Base-by-base conservation (phyloP, 2,888 invertebrate species). In the Spilarctia lutea region DNA sequence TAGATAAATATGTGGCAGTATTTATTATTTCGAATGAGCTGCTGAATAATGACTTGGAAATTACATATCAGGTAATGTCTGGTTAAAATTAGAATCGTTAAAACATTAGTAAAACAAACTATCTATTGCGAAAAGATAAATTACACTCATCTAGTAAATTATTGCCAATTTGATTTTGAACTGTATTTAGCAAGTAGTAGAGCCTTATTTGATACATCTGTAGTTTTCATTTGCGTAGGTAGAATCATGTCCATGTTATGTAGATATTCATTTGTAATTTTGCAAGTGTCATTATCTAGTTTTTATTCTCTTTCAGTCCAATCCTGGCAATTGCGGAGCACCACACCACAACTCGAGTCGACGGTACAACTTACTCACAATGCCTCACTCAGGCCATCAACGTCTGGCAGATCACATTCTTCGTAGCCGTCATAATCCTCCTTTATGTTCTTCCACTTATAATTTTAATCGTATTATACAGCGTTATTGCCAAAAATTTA, bases 391-490 rank as follows among this genome's bases (percentile, higher is more conserved):
- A 97, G 92, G 98, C 98, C 70, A 97, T 97, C 91, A 97, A 97
- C 81, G 96, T 96, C 88, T 98, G 98, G 97, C 97, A 98, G 78
- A 96, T 97, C 82, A 96, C 97, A 80, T 98, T 98, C 96, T 98
- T 98, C 96, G 96, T 98, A 88, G 96, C 97, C 94, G 97, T 97
- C 90, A 98, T 98, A 87, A 96, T 97, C 76, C 93, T 98, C 80
- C 98, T 99, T 92, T 99, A 98, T 95, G 93, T 98, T 80, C 90
- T 98, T 73, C 99, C 99, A 65, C 96, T 99, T 76, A 92, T 98
- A 76, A 97, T 98, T 76, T 97, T 99, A 68, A 96, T 98, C 81
- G 96, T 97, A 70, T 96, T 99, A 73, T 99, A 99, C 93, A 97
- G 97, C 86, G 96, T 98, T 87, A 98, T 99, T 87, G 98, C 98